Evolutionary conservation across 2,888 invertebrate species (phyloP), one percentile per base, ranked within the genome.

Genomic region (Ichneumoninae sp.): DNA sequence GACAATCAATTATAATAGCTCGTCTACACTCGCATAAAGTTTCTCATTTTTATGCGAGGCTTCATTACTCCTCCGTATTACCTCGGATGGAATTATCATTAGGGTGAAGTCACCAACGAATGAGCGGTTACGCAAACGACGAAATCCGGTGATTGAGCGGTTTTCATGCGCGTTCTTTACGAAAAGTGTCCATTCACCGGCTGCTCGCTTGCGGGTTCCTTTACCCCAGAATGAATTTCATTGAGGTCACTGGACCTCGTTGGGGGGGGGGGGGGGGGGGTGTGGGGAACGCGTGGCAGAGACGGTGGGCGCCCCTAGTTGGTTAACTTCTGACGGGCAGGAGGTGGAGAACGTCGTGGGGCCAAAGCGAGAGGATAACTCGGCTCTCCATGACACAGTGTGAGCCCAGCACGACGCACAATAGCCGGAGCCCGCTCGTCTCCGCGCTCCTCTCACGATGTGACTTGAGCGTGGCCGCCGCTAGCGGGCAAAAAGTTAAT

Each of bases 401-500:
- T 85, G 79, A 26, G 63, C 63, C 84, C 73, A 77, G 63, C 78
- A 74, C 71, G 71, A 74, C 87, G 85, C 85, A 88, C 90, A 90
- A 90, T 90, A 85, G 75, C 74, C 60, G 66, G 13, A 30, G 47
- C 30, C 65, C 73, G 54, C 52, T 57, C 30, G n/a, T 74, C 74
- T 22, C 65, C 76, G 44, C 71, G 52, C 68, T 84, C 83, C 86
- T 81, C 83, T 87, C 88, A 87, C 88, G 89, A 89, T 90, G 89
- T 88, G 89, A 88, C 88, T 92, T 86, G 85, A 90, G 87, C 88
- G 87, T 87, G 85, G 87, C 86, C 86, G 87, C 65, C 85, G 86
- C 82, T 85, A 65, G 78, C 70, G 54, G 74, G 86, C 90, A 92
- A 92, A 92, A 92, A 92, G 92, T 92, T 92, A 91, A 92, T 92